phyloP scores from a whole-genome alignment of 2,888 invertebrate genomes.

The Petrolisthes cinctipes region DNA sequence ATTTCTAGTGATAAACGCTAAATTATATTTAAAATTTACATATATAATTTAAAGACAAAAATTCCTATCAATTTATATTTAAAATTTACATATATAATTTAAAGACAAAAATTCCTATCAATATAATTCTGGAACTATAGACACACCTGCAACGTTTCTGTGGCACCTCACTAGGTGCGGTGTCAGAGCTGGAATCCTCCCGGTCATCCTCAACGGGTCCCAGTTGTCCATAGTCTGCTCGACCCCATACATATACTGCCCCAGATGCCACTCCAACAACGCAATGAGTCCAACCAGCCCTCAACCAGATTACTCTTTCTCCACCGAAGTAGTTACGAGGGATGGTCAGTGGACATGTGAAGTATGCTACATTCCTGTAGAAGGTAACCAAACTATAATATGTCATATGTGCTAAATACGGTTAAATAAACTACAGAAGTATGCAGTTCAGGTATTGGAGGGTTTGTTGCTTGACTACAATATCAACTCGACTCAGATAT shows the following conservation, averaged over 20 bases:
- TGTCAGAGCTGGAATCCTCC: conserved; percentile 52
- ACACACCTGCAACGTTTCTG: conserved; percentile 53
- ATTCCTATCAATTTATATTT: background rate
- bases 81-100: background rate
- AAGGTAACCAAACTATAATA: too few species aligned
- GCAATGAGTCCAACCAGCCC: conserved; percentile 85
- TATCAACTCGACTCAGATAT: too few species aligned
- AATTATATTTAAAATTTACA: background rate
- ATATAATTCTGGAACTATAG: background rate
- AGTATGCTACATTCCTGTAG: conserved; percentile 60
- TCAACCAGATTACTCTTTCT: conserved; percentile 72
- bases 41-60: background rate
- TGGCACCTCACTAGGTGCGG: conserved; percentile 34
- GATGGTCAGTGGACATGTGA: conserved; percentile 64
- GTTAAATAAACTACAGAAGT: too few species aligned
- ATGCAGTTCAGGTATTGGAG: too few species aligned
- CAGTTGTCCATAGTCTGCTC: conserved; percentile 82
- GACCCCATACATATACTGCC: conserved; percentile 80
- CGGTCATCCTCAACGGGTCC: conserved; percentile 70
- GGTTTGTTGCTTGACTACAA: too few species aligned
- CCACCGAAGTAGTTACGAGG: conserved; percentile 63
- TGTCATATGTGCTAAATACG: too few species aligned
- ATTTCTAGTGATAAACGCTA: background rate
- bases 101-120: background rate
- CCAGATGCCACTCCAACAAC: conserved; percentile 70